Evolutionary conservation across 2,797 vertebrate species (phyloP).

Genomic region (Limnodromus scolopaceus): DNA sequence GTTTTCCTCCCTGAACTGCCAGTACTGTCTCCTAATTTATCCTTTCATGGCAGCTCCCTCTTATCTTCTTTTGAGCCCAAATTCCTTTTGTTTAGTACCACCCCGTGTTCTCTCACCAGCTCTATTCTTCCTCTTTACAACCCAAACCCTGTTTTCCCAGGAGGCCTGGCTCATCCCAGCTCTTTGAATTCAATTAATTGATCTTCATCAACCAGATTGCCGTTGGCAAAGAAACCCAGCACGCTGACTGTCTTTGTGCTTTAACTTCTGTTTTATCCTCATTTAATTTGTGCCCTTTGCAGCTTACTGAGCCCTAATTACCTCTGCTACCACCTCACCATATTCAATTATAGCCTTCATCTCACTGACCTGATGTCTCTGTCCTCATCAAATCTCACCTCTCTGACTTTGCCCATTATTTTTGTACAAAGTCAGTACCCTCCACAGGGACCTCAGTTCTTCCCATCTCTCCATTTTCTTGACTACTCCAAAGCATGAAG

Average conservation of each 20-base stretch:
- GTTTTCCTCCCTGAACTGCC: not conserved
- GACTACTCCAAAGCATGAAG: not conserved
- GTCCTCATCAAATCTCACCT: constrained; percentile 69
- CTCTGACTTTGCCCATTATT: constrained; percentile 56
- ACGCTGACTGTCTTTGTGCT: constrained; percentile 26
- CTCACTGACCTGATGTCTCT: constrained; percentile 31
- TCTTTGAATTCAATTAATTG: constrained; percentile 72
- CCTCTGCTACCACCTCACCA: constrained; percentile 42
- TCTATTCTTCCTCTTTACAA: constrained; percentile 29
- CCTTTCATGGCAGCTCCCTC: not conserved
- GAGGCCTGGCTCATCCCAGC: constrained; percentile 36
- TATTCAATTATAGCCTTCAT: constrained; percentile 58
- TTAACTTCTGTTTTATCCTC: constrained; percentile 61
- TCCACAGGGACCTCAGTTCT: not conserved
- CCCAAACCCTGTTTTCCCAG: constrained; percentile 26
- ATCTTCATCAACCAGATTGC: constrained; percentile 61
- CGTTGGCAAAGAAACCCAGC: constrained; percentile 60
- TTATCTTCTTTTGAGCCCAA: constrained; percentile 27
- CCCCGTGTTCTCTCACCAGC: not conserved
- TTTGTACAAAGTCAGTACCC: not conserved
- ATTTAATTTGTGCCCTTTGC: constrained; percentile 68
- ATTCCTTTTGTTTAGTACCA: constrained; percentile 49
- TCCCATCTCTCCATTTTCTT: not conserved
- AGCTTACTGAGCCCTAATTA: constrained; percentile 67
- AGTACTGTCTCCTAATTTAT: not conserved